Evolutionary conservation across 2,888 invertebrate species (phyloP), one percentile per base, ranked within the genome.

Genomic region (Chrysolina oricalcia): DNA sequence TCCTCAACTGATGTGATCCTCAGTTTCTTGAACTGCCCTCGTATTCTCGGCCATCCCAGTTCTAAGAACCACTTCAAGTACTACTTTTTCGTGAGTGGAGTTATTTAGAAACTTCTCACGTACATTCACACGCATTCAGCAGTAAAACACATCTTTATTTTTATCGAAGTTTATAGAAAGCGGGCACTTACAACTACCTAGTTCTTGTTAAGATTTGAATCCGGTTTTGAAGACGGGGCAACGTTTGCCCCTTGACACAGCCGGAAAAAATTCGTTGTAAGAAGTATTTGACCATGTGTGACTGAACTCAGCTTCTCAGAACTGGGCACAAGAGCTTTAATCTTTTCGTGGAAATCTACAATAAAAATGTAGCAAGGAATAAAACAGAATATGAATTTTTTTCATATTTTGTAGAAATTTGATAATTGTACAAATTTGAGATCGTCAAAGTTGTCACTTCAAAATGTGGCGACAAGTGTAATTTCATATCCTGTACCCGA

Each of bases 181-280:
- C 40, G 68, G 53, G n/a, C 53, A 48, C 67, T 35, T 21, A 68
- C 68, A 50, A 78, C 79, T n/a, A n/a, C n/a, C n/a, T 76, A 81
- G 80, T 80, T 81, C 80, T 81, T 68, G 79, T 78, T 75, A 73
- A 80, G 78, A 80, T 81, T 76, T 77, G 66, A 75, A 78, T 77
- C 78, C 76, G 78, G 79, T 78, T 79, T 79, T 23, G 59, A 69
- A 21, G 35, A 73, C 62, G 19, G 50, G 17, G 35, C 17, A 67
- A n/a, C 27, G 50, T 48, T 56, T 53, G 68, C 53, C 68, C 68
- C 41, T 68, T 68, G 68, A 68, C 68, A 67, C 68, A 11, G 35
- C 27, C 8, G 17, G 15, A 23, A 67, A 50, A 67, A 67, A 65
- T 41, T 67, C 27, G 46, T 23, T 41, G 19, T 43, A 17, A 17